Conservation (phyloP, 2,113 vertebrate genomes). For the Oenanthe melanoleuca region DNA sequence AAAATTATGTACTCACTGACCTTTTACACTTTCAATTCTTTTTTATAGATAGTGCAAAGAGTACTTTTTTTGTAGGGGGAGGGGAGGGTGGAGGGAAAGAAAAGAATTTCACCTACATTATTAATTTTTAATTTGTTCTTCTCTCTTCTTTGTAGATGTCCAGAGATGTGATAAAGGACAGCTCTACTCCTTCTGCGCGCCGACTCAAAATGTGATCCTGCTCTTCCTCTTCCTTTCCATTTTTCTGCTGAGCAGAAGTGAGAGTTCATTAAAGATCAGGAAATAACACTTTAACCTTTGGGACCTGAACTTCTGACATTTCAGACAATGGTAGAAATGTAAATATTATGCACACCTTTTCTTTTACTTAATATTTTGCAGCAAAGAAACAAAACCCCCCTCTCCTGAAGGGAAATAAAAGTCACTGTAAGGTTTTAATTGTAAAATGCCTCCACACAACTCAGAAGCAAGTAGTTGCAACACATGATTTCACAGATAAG, state of each 20-base stretch:
- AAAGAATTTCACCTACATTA: constrained; percentile 81
- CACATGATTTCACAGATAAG: background rate
- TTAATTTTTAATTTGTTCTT: constrained; percentile 98
- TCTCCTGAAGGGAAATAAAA: background rate
- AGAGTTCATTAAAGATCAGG: constrained; percentile 37
- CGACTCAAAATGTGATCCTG: constrained; percentile 86
- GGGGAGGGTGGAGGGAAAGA: fast-evolving
- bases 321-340: background rate
- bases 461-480: background rate
- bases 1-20: constrained; percentile 1
- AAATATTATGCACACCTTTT: background rate
- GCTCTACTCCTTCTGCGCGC: constrained; percentile 87
- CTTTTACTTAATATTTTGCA: background rate
- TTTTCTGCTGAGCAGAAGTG: constrained; percentile 80
- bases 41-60: background rate
- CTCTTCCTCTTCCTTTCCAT: constrained; percentile 85
- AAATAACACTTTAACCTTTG: background rate
- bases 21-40: background rate
- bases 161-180: constrained; percentile 96
- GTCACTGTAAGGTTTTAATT: background rate
- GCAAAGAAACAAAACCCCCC: background rate
- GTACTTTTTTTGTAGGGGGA: background rate
- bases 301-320: background rate
- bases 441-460: background rate
- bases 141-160: constrained; percentile 93